Evolutionary conservation across 2,888 invertebrate species (phyloP).

Genomic region (Chrysotoxum bicinctum): DNA sequence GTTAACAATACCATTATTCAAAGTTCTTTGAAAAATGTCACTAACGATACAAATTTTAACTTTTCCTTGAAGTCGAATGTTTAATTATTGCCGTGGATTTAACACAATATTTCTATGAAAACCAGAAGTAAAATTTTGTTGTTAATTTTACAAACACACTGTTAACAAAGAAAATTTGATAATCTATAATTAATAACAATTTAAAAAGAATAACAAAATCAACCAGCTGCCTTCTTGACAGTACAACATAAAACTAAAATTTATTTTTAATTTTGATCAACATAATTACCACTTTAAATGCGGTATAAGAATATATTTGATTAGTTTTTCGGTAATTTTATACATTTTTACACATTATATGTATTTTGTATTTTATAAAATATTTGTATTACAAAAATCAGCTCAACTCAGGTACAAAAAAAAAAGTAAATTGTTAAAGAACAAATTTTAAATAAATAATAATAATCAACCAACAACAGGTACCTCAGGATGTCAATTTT

Average conservation of each 20-base stretch:
- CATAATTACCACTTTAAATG: constrained; percentile 5
- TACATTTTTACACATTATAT: constrained; percentile 47
- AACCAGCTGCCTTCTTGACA: constrained; percentile 76
- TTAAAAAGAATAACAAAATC: constrained; percentile 64
- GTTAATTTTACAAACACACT: constrained; percentile 44
- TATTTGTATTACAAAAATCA: constrained; percentile 38
- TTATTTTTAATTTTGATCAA: constrained; percentile 31
- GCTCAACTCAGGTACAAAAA: constrained; percentile 70
- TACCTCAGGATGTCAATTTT: constrained; percentile 60
- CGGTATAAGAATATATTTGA: constrained; percentile 23
- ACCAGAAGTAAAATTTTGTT: neutral
- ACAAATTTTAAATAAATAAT: constrained; percentile 17
- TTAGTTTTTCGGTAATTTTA: constrained; percentile 40
- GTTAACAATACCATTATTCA: too few species aligned
- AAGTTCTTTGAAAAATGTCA: too few species aligned
- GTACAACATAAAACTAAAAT: constrained; percentile 73
- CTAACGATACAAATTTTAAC: too few species aligned
- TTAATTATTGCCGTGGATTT: neutral
- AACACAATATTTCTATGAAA: neutral
- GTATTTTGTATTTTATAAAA: constrained; percentile 52
- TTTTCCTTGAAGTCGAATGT: neutral
- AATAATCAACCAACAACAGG: constrained; percentile 60
- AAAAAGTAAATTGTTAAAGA: constrained; percentile 27
- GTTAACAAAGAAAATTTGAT: constrained; percentile 11
- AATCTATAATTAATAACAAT: constrained; percentile 22